Conservation (phyloP, 2,113 vertebrate genomes). For the Hyperopisus bebe region DNA sequence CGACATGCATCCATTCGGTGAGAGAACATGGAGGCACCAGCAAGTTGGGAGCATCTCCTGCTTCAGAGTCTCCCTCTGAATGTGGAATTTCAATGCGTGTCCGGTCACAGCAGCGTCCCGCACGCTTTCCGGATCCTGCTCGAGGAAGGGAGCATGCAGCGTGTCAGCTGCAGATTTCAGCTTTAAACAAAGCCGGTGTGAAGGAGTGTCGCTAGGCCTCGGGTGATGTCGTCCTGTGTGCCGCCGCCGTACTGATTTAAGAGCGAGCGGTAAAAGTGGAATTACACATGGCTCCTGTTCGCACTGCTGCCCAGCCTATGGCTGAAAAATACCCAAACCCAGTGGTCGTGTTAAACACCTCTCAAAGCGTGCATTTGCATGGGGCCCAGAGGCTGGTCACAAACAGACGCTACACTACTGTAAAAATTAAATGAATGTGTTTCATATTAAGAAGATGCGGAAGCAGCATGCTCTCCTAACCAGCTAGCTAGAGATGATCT, state of each 20-base stretch:
- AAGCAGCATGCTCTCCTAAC: not conserved
- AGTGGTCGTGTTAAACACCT: not conserved
- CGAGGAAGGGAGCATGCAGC: not conserved
- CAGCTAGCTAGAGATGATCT: not conserved
- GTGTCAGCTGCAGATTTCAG: not conserved
- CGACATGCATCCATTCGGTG: not conserved
- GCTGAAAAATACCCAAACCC: not conserved
- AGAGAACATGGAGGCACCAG: not conserved
- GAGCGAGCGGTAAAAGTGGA: not conserved
- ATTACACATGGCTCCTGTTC: not conserved
- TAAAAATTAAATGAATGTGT: not conserved
- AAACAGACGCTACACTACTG: not conserved
- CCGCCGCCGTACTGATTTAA: not conserved
- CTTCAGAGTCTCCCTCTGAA: not conserved
- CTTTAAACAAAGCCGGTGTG: not conserved
- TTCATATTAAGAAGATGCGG: not conserved
- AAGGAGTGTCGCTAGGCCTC: not conserved
- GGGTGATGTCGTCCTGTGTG: not conserved
- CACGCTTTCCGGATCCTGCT: not conserved
- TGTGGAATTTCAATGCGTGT: not conserved
- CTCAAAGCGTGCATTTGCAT: not conserved
- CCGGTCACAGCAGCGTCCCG: not conserved
- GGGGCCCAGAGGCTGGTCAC: not conserved
- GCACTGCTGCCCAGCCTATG: not conserved
- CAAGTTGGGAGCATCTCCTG: not conserved